Conservation (phyloP, 2,113 vertebrate genomes). For the Stegostoma tigrinum region DNA sequence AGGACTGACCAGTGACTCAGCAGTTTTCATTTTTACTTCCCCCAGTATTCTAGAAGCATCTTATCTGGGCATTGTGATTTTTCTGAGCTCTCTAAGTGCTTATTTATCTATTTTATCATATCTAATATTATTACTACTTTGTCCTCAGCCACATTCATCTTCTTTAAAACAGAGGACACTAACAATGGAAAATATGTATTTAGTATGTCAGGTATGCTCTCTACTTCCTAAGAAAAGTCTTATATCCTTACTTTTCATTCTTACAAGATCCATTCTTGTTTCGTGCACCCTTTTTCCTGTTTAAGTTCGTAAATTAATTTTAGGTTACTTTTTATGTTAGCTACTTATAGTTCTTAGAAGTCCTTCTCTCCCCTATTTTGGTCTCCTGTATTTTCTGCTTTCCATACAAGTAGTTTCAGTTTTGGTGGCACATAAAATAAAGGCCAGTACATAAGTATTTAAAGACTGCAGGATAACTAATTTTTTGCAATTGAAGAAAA, state of each 20-base stretch:
- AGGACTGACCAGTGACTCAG: neutral
- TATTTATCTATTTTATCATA: neutral
- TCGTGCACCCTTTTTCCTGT: no score
- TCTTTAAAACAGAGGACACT: no score
- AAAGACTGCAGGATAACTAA: neutral
- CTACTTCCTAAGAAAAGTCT: no score
- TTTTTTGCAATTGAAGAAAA: neutral
- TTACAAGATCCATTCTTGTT: no score
- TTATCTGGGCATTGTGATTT: neutral
- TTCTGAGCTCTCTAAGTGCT: neutral
- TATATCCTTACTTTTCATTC: no score
- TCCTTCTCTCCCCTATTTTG: neutral
- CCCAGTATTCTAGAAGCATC: neutral
- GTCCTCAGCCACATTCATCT: no score
- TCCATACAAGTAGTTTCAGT: neutral
- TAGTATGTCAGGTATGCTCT: no score
- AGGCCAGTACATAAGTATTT: neutral
- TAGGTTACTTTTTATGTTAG: no score
- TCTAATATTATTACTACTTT: neutral
- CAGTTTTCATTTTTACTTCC: neutral
- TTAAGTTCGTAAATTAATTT: no score
- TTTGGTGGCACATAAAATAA: neutral
- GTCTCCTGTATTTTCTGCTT: neutral
- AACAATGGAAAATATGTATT: no score
- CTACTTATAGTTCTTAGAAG: no score